These are phyloP conservation scores for Emberiza fucata DNA, from an alignment of 2,113 vertebrate genomes.

Conservation along the genomic window DNA sequence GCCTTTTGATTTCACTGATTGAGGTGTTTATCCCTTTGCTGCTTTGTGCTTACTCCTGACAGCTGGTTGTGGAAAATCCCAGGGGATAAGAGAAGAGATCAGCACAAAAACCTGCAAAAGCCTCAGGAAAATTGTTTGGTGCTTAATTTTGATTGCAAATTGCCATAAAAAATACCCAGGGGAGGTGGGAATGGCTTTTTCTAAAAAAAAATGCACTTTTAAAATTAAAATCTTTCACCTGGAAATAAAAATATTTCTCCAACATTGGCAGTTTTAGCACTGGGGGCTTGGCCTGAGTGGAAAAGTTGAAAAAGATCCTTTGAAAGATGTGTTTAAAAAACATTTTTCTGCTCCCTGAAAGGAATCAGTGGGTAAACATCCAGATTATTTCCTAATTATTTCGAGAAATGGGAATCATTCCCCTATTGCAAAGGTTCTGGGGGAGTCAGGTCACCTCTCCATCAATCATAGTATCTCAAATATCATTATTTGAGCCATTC, in stretches of 20 bases:
- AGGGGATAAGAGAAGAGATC: background rate
- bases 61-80: background rate
- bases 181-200: background rate
- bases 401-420: background rate
- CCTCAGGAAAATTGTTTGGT: background rate
- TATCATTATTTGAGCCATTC: background rate
- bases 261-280: background rate
- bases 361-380: background rate
- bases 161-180: background rate
- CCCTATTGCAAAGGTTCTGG: background rate
- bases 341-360: background rate
- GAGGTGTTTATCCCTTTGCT: background rate
- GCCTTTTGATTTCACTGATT: background rate
- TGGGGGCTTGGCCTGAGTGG: background rate
- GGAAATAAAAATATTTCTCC: background rate
- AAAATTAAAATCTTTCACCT: background rate
- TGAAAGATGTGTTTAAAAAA: background rate
- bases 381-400: background rate
- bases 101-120: background rate
- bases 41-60: background rate
- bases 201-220: background rate
- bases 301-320: background rate
- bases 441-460: background rate
- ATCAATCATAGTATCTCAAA: fast-evolving
- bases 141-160: background rate